A percentile compares a stretch with the other conserved stretches of the same genome.
phyloP scores from a whole-genome alignment of 2,797 vertebrate genomes.

The Delichon dasypus region DNA sequence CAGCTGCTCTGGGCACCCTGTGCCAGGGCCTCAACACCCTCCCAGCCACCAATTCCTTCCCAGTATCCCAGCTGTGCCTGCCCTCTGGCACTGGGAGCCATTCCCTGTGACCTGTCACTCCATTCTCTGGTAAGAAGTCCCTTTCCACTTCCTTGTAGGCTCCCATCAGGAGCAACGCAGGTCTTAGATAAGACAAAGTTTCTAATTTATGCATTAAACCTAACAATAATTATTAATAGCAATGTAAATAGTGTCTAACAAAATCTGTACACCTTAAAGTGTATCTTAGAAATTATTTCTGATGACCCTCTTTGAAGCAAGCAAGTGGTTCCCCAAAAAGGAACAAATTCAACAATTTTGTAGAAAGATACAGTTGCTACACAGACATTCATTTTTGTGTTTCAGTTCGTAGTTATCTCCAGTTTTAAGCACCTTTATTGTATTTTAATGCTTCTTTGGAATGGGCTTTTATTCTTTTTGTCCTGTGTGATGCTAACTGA shows the following conservation, averaged over 20 bases:
- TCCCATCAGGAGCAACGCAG: background rate
- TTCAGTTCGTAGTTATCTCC: background rate
- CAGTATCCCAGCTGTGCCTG: accelerated
- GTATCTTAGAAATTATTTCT: background rate
- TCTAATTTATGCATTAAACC: background rate
- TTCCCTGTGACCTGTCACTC: accelerated
- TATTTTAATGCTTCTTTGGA: background rate
- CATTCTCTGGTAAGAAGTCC: background rate
- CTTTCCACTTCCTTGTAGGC: background rate
- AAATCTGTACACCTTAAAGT: background rate
- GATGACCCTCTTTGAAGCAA: background rate
- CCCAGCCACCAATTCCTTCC: accelerated
- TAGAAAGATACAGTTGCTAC: background rate
- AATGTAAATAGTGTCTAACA: background rate
- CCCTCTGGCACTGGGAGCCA: background rate
- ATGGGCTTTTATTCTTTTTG: background rate
- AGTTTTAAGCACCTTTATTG: background rate
- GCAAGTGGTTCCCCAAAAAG: background rate
- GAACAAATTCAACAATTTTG: background rate
- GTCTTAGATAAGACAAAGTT: background rate
- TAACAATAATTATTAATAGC: background rate
- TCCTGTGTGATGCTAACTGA: background rate
- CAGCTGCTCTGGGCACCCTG: background rate
- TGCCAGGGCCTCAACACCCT: background rate
- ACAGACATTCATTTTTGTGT: background rate